Conservation (phyloP, 2,888 invertebrate genomes). For the Caenorhabditis wallacei region DNA sequence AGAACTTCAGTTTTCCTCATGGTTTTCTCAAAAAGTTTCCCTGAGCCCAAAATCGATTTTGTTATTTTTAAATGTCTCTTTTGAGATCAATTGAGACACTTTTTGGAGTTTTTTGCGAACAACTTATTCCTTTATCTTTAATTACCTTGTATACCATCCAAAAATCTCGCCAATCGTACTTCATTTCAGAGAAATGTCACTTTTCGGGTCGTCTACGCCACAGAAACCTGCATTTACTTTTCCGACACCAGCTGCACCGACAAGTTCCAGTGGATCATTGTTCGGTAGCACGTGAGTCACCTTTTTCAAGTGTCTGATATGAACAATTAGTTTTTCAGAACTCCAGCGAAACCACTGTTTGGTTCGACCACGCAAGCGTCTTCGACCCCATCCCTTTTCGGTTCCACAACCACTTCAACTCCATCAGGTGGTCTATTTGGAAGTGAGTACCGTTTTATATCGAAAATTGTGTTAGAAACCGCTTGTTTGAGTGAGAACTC, state of each 20-base stretch:
- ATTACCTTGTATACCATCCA: too few species aligned
- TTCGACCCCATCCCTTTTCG: slow-evolving; percentile 57
- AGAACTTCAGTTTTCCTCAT: too few species aligned
- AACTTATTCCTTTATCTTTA: too few species aligned
- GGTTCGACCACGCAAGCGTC: slow-evolving; percentile 61
- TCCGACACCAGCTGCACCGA: slow-evolving; percentile 47
- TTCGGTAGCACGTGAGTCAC: slow-evolving; percentile 57
- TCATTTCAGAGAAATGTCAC: slow-evolving; percentile 44
- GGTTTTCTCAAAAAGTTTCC: too few species aligned
- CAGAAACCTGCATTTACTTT: slow-evolving; percentile 62
- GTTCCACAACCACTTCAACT: slow-evolving; percentile 54
- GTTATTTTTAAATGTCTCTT: too few species aligned
- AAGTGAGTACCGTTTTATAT: slow-evolving; percentile 31
- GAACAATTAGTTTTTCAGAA: slow-evolving; percentile 20
- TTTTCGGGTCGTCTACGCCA: slow-evolving; percentile 53
- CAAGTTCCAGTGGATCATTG: slow-evolving; percentile 43
- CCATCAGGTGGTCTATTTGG: slow-evolving; percentile 63
- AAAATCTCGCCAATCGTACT: too few species aligned
- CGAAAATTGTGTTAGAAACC: too few species aligned
- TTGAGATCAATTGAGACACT: too few species aligned
- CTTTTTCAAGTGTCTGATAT: background rate
- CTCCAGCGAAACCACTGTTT: slow-evolving; percentile 63
- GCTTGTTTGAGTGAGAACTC: too few species aligned
- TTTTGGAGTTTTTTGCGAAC: too few species aligned
- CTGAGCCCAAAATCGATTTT: slow-evolving; percentile 4